Conservation (phyloP, 2,888 invertebrate genomes). For the Athrips mouffetella region DNA sequence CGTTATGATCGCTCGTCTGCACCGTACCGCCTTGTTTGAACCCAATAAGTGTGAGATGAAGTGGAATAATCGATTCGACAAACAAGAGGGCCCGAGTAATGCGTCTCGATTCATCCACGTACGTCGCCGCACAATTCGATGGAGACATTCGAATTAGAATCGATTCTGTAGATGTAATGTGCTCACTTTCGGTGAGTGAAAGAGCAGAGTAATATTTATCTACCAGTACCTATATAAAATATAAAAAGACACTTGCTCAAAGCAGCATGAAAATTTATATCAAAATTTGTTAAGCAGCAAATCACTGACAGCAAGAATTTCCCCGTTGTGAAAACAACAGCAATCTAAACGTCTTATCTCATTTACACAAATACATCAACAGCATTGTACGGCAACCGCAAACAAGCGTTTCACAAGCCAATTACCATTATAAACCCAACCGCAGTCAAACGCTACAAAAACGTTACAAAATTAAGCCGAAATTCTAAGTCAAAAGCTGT, state of each 20-base stretch:
- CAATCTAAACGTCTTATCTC: slow-evolving; percentile 17
- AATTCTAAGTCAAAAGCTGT: slow-evolving; percentile 41
- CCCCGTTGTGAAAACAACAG: slow-evolving; percentile 12
- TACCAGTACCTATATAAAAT: too few species aligned
- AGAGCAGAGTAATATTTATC: too few species aligned
- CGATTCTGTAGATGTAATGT: slow-evolving; percentile 43
- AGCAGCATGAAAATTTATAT: too few species aligned
- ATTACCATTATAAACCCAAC: slow-evolving; percentile 45
- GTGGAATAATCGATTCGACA: slow-evolving; percentile 75
- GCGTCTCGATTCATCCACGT: slow-evolving; percentile 45
- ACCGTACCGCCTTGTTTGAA: slow-evolving; percentile 18
- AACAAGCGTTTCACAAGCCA: slow-evolving; percentile 41
- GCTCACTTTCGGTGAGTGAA: slow-evolving; percentile 30
- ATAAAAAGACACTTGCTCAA: too few species aligned
- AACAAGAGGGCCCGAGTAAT: slow-evolving; percentile 60
- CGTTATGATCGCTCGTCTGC: slow-evolving; percentile 33
- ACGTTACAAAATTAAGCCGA: slow-evolving; percentile 53
- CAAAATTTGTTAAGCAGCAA: not conserved
- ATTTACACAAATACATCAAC: slow-evolving; percentile 21
- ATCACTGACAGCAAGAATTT: slow-evolving; percentile 6
- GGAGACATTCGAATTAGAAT: slow-evolving; percentile 48
- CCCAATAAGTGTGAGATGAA: slow-evolving; percentile 71
- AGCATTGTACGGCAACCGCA: slow-evolving; percentile 31
- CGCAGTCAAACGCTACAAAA: slow-evolving; percentile 43
- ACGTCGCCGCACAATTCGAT: slow-evolving; percentile 38